Base-by-base conservation (phyloP, 2,797 vertebrate species). In the Lutjanus campechanus region DNA sequence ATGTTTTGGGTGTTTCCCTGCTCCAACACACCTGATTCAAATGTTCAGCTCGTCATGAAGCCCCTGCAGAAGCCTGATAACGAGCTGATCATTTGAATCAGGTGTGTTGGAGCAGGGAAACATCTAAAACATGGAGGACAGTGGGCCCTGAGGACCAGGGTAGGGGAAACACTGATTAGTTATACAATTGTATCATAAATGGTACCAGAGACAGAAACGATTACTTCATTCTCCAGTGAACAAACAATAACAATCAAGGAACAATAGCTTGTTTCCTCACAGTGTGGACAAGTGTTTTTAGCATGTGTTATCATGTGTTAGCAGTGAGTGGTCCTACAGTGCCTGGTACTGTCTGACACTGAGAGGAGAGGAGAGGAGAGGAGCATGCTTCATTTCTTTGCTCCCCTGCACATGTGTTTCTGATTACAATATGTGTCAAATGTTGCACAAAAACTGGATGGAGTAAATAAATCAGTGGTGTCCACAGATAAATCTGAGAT, bases 231-330 rank as follows among this genome's bases (percentile, higher is more conserved):
- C 56, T 63, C 29, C 50, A 65, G 47, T 55, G 11, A 77, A 55
- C 13, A 59, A 65, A 82, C 67, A 77, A 73, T 46, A 64, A 36
- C 29, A 36, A 36, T 36, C 29, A 36, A 36, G 29, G 5, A 36
- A 36, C 29, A 36, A 36, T 36, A 36, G 51, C 60, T 29, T 40
- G 51, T 46, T 83, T 85, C 86, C 77, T 64, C 69, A 67, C 47
- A 1, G 19, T 4, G 46, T 22, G n/a, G 22, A 54, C 16, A 7
- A 12, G 36, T 5, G 46, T 49, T 58, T 41, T 56, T 47, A 76
- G 43, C 16, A 50, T n/a, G 43, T 55, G 40, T 46, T 5, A 46
- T 46, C 12, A 13, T 13, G 44, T 29, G 67, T 36, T 43, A 55
- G 64, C 43, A 29, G 17, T 1, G 4, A 7, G 15, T 46, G 58